Evolutionary conservation across 2,797 vertebrate species (phyloP), one percentile per base, ranked within the genome.

Genomic region (Bradypodion ventrale): DNA sequence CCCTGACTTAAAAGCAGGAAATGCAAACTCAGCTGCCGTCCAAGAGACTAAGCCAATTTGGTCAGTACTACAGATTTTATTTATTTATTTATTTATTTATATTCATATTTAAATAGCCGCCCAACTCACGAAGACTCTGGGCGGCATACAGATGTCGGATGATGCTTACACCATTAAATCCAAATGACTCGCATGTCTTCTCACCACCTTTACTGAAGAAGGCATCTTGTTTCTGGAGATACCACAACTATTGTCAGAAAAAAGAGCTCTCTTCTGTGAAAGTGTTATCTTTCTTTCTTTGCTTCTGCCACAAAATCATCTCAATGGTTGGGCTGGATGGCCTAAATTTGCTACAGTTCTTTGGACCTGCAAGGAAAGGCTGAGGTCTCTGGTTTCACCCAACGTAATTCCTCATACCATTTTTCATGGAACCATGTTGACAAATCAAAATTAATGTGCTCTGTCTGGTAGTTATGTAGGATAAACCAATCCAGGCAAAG

Each of bases 141-240:
- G n/a, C n/a, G n/a, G n/a, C n/a, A n/a, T 66, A 32, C 74, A 60
- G 1, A 16, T 35, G 66, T 66, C 1, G 0, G 49, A 32, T 12
- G 42, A 49, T 10, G 81, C 84, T 69, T 72, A 63, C 63, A 88
- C 87, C 80, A 75, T 56, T 74, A 82, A 86, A 32, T 25, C 0
- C 0, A 21, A 81, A 32, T 4, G 3, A 2, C 44, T 78, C 32
- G 66, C 42, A 66, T 62, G 3, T 40, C 62, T 63, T 52, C 42
- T 46, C 21, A 82, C 59, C 7, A 8, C 1, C 35, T 65, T 75
- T 25, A 0, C 13, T n/a, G 25, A 78, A 75, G 52, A 1, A 2
- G 59, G 4, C 66, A 78, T n/a, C 0, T 15, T 87, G 80, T 44
- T 10, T 76, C 79, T 13, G 0, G 0, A 75, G 69, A 63, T 0